Base-by-base conservation (phyloP, 2,797 vertebrate genomes). In the Eptatretus atami region DNA sequence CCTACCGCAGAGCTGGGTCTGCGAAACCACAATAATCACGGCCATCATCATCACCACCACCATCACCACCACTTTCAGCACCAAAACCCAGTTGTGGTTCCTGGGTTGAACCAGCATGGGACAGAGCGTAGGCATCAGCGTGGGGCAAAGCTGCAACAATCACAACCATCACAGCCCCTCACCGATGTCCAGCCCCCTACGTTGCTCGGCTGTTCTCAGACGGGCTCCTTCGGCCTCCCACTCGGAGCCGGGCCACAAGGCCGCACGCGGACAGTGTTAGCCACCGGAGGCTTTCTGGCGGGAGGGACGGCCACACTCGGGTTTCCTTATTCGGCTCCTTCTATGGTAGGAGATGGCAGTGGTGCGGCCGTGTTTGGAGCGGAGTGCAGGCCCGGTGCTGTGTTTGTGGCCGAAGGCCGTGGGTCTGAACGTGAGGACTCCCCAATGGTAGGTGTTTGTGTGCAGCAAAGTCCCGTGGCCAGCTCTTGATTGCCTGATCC, bases 401-500 rank as follows among this genome's bases (percentile, higher is more conserved):
- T 73, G 65, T 76, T 70, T 66, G 73, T 67, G 69, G 78, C 68
- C 68, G 73, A 76, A 72, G 78, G 77, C 70, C 79, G 76, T 70
- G 77, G 79, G 74, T 79, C 78, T 64, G 83, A 81, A 72, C 81
- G 78, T 68, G 81, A 82, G 65, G 80, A 81, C 71, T 74, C 76
- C 67, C 71, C 75, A 55, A 75, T 77, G 73, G 73, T 81, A 74
- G 77, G 77, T 66, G 77, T 80, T 67, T 76, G 79, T 66, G 74
- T 77, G 55, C 73, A 74, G 68, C 77, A 78, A 73, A 77, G 78
- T 71, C 78, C 77, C 6, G 75, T 81, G 70, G 82, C 84, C 77
- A 90, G 83, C 77, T 90, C 85, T 82, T 90, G 85, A 90, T 85
- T 78, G 77, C 79, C 79, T 75, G 77, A 79, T 74, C 76, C 76